Evolutionary conservation across 2,797 vertebrate species (phyloP).

Genomic region (Karalla daura): DNA sequence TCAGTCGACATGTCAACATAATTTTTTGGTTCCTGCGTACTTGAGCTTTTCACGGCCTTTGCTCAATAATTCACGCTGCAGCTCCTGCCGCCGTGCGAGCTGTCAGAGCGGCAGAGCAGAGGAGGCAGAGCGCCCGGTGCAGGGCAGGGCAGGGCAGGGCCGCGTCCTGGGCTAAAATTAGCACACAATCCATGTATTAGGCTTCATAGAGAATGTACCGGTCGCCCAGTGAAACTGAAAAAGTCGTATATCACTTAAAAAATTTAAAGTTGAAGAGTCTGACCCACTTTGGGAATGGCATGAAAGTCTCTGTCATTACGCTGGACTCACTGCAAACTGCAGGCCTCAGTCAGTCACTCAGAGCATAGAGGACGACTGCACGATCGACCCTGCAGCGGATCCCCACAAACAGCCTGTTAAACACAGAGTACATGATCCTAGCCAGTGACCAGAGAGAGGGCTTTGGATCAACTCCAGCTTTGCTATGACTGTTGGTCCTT

Average conservation of each 20-base stretch:
- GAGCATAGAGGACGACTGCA: too few relatives aligned
- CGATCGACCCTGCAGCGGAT: too few relatives aligned
- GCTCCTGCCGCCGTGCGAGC: conserved; percentile 35
- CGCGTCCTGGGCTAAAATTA: conserved; percentile 44
- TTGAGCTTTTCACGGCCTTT: conserved; percentile 35
- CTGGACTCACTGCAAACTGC: too few relatives aligned
- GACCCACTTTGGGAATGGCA: background rate
- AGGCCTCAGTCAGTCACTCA: too few relatives aligned
- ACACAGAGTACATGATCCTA: too few relatives aligned
- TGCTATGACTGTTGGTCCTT: too few relatives aligned
- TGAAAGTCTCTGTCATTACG: background rate
- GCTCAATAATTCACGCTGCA: conserved; percentile 60
- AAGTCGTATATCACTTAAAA: conserved; percentile 7
- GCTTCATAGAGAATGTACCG: conserved; percentile 15
- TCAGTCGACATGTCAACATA: background rate
- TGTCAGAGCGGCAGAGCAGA: conserved; percentile 52
- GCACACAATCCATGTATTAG: conserved; percentile 15
- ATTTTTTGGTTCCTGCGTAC: conserved; percentile 9
- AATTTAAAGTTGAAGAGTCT: conserved; percentile 7
- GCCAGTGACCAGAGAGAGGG: too few relatives aligned
- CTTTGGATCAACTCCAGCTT: too few relatives aligned
- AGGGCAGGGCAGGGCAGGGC: conserved; percentile 32
- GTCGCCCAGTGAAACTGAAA: conserved; percentile 5
- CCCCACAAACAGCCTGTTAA: too few relatives aligned
- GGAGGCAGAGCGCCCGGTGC: conserved; percentile 27